Percentiles rank a stretch among this genome's conserved stretches.
These are phyloP conservation scores for Microplitis mediator DNA, from an alignment of 1,140 invertebrate species.

Conservation along the genomic window DNA sequence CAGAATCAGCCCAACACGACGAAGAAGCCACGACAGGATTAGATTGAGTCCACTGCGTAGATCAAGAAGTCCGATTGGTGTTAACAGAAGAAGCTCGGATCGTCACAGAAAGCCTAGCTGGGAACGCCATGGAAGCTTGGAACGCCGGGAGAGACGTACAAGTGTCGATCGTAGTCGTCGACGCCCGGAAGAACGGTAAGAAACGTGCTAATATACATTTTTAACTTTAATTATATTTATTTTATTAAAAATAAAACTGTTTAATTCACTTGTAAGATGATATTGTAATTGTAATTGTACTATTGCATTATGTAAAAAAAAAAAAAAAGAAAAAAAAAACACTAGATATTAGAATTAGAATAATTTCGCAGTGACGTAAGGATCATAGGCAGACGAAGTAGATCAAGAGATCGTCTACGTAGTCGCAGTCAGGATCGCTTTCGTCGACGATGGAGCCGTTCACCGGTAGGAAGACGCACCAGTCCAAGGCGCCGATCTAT, in stretches of 20 bases:
- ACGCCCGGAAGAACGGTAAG: conserved; percentile 55
- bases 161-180: conserved; percentile 46
- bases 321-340: background rate
- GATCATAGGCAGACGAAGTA: conserved; percentile 49
- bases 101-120: conserved; percentile 41
- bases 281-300: background rate
- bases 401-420: conserved; percentile 50
- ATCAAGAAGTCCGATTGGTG: conserved; percentile 41
- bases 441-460: conserved; percentile 45
- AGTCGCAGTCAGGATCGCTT: conserved; percentile 52
- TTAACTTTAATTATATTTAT: conserved; percentile 1
- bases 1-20: conserved; percentile 40
- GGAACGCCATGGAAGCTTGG: conserved; percentile 44
- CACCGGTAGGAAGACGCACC: conserved; percentile 25
- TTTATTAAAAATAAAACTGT: background rate
- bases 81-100: conserved; percentile 40
- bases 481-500: conserved; percentile 42
- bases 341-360: conserved; percentile 32
- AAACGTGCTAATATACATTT: conserved; percentile 8
- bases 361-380: conserved; percentile 47
- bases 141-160: conserved; percentile 41
- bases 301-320: background rate
- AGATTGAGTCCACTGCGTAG: conserved; percentile 45
- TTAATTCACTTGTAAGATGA: background rate
- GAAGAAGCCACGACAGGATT: conserved; percentile 42